A percentile compares a stretch with the other conserved stretches of the same genome.
These are phyloP conservation scores for Taxidea taxus DNA, from an alignment of 2,113 vertebrate species.

Conservation along the genomic window DNA sequence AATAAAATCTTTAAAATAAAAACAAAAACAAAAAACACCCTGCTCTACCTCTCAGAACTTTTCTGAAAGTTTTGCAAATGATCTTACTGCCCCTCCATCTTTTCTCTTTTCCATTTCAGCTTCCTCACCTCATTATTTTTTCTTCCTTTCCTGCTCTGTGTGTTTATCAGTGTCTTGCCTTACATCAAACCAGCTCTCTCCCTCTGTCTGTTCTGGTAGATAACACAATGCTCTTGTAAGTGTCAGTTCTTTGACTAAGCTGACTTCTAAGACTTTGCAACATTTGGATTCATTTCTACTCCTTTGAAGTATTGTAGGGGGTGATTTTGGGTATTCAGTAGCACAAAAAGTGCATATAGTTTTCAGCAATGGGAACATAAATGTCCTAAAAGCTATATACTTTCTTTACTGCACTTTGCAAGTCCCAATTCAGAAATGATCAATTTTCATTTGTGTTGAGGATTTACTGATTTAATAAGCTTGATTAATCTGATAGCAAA, in stretches of 20 bases:
- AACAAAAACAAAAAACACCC: neutral
- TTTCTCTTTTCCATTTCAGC: neutral
- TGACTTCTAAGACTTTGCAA: conserved; percentile 2
- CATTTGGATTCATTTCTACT: neutral
- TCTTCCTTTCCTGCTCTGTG: neutral
- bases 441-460: neutral
- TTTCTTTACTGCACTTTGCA: neutral
- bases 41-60: neutral
- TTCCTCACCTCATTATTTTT: neutral
- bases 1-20: too few relatives aligned
- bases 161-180: neutral
- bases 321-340: neutral
- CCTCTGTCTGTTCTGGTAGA: neutral
- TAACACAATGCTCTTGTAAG: neutral
- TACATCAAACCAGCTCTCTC: neutral
- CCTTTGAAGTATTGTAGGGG: neutral
- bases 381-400: neutral
- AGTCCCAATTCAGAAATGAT: neutral
- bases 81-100: neutral
- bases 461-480: neutral
- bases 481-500: neutral
- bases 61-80: neutral
- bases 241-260: neutral
- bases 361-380: neutral
- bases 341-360: neutral